Conservation (phyloP, 2,113 vertebrate genomes). For the Lethenteron camtschaticum region DNA sequence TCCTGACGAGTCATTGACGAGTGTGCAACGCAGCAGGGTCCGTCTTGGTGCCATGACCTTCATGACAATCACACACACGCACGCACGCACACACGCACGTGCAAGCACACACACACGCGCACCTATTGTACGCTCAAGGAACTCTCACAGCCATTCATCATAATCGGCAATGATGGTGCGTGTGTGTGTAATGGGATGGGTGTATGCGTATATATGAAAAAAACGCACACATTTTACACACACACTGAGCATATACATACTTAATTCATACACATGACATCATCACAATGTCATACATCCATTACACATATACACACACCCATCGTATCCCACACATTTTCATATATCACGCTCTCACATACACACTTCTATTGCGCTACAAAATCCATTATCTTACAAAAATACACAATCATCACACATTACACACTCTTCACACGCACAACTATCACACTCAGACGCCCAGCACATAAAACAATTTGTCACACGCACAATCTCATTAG, state of each 20-base stretch:
- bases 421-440: background rate
- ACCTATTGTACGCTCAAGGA: background rate
- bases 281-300: background rate
- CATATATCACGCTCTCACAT: background rate
- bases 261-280: background rate
- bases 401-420: background rate
- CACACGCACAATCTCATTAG: background rate
- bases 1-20: too few species aligned
- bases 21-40: background rate
- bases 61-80: background rate
- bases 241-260: background rate
- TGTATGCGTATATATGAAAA: background rate
- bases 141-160: too few species aligned
- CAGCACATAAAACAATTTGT: background rate
- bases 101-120: conserved; percentile 2
- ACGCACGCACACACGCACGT: background rate
- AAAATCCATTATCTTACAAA: background rate
- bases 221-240: background rate
- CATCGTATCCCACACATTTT: background rate
- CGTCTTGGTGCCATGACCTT: background rate
- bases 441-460: background rate
- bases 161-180: too few species aligned
- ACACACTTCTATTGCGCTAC: background rate
- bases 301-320: background rate
- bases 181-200: too few species aligned